Conservation (phyloP, 2,113 vertebrate species). For the Morone chrysops region DNA sequence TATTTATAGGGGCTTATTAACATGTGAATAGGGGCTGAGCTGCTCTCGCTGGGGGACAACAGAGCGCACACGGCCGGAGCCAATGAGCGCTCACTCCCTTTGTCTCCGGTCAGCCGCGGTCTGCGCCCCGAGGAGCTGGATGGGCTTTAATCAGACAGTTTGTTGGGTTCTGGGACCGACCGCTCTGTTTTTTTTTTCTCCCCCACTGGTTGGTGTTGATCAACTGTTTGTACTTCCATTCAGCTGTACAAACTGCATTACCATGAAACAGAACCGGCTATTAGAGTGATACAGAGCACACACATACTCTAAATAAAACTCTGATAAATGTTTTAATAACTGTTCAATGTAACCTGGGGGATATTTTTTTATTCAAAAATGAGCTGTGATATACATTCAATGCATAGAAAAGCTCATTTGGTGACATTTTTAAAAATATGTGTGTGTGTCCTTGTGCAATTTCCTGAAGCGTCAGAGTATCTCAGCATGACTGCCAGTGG, state of each 20-base stretch:
- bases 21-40: slow-evolving; percentile 85
- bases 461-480: background rate
- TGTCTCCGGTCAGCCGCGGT: slow-evolving; percentile 80
- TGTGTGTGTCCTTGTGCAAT: fast-evolving
- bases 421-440: too few relatives aligned
- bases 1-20: slow-evolving; percentile 86
- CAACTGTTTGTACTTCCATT: background rate
- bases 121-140: slow-evolving; percentile 68
- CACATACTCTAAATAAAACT: background rate
- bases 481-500: background rate
- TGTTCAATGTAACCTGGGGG: too few relatives aligned
- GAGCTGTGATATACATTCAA: background rate
- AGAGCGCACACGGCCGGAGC: slow-evolving; percentile 76
- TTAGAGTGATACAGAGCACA: too few relatives aligned
- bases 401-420: background rate
- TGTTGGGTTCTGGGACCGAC: slow-evolving; percentile 60
- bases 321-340: background rate
- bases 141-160: slow-evolving; percentile 49
- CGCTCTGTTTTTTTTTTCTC: slow-evolving; percentile 7
- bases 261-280: background rate
- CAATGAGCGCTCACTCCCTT: slow-evolving; percentile 86
- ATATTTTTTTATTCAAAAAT: too few relatives aligned
- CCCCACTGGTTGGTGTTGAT: background rate
- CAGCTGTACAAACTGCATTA: background rate
- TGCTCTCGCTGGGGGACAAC: slow-evolving; percentile 72